These are phyloP conservation scores for Hippocampus kuda DNA, from an alignment of 2,797 vertebrate species.

Conservation along the genomic window DNA sequence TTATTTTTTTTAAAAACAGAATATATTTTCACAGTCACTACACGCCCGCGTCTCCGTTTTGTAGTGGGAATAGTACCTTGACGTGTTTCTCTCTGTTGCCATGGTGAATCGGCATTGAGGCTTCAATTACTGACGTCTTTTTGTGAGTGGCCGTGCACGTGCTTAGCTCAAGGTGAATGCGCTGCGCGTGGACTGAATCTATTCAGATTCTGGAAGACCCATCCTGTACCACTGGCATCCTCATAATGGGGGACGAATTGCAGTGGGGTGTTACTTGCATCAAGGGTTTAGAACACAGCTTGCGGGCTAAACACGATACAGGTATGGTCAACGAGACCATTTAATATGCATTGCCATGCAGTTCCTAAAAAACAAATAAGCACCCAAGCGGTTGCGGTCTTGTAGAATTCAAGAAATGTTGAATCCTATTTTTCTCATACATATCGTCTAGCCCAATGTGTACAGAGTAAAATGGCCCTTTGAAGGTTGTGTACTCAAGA, in stretches of 20 bases:
- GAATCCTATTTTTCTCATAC: no score
- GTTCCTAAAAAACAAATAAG: no score
- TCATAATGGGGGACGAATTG: background rate
- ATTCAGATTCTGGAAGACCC: background rate
- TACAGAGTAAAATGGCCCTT: no score
- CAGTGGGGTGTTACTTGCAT: background rate
- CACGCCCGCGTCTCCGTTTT: background rate
- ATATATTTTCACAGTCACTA: background rate
- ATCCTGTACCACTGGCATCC: background rate
- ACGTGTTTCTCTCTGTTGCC: background rate
- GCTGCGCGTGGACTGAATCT: background rate
- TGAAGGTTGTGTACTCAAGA: no score
- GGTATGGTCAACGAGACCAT: no score
- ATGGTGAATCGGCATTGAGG: background rate
- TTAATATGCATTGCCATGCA: no score
- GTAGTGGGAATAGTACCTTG: background rate
- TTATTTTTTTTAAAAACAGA: background rate
- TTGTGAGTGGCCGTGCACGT: background rate
- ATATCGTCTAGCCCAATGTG: no score
- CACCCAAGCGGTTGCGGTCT: no score
- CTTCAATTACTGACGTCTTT: background rate
- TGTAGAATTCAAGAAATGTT: no score
- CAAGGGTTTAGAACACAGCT: background rate
- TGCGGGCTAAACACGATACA: no score
- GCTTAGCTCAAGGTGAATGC: background rate